Base-by-base conservation (phyloP, 2,797 vertebrate genomes). In the Takifugu ocellatus region DNA sequence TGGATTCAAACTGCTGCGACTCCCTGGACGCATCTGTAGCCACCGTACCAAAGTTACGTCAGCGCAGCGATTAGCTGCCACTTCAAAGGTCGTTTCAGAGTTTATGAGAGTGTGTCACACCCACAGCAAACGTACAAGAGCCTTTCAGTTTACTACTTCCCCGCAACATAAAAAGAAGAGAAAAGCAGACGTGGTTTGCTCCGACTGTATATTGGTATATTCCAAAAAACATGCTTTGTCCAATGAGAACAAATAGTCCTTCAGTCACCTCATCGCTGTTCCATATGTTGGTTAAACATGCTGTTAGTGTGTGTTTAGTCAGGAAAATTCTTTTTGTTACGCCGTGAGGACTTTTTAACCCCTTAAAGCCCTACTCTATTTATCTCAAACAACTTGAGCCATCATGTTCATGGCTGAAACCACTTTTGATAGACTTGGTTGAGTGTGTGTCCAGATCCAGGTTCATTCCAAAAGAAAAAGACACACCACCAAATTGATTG, bases 31-130 rank as follows among this genome's bases (percentile, higher is more conserved):
- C 66, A 51, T 61, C 61, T 63, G 63, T 16, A 53, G 70, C 55
- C 64, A 6, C 39, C 29, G 74, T 76, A 66, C 61, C 71, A 50
- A 63, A 29, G 49, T 64, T 12, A 29, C 56, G 57, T 60, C 59
- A 61, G 50, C 49, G 25, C 61, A 26, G 49, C 66, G 70, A 84
- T 77, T 74, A 70, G 59, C 65, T 21, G 31, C 63, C 47, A 59
- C 79, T 75, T 82, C 79, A 79, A 74, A 75, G 68, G 77, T 76
- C 64, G 81, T 70, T 80, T 44, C 75, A 76, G 66, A 70, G 62
- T 49, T 24, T 17, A 25, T 36, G 63, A 78, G 67, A 57, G 55
- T 69, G 52, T 75, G 71, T 79, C 74, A 68, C 69, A 75, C 61
- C 74, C 67, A 50, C 57, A 61, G 63, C 69, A 72, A 61, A 70